Evolutionary conservation across 1,140 invertebrate species (phyloP).

Genomic region (Euwallacea similis): DNA sequence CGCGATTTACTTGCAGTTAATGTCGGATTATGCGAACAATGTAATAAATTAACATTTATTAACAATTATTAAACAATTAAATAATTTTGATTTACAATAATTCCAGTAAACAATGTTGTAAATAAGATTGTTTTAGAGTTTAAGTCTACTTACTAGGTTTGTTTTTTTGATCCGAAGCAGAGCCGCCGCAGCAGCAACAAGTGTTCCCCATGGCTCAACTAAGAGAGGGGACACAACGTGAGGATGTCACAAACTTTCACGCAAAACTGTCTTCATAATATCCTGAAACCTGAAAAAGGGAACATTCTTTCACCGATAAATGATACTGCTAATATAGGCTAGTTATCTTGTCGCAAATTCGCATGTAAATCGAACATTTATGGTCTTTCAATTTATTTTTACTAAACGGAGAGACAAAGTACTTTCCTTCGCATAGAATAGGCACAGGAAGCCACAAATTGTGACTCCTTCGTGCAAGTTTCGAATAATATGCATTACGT

Average conservation of each 20-base stretch:
- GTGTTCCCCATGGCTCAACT: slow-evolving; percentile 4
- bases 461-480: background rate
- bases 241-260: slow-evolving; percentile 3
- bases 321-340: background rate
- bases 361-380: background rate
- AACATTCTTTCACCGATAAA: background rate
- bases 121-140: background rate
- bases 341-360: background rate
- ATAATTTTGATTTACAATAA: background rate
- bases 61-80: background rate
- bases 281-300: background rate
- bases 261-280: background rate
- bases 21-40: too few relatives aligned
- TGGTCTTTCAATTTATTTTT: background rate
- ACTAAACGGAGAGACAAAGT: too few relatives aligned
- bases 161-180: slow-evolving; percentile 10
- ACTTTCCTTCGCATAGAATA: too few relatives aligned
- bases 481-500: background rate
- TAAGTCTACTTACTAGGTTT: slow-evolving; percentile 9
- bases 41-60: background rate
- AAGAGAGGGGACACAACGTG: background rate
- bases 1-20: too few relatives aligned
- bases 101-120: background rate
- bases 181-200: slow-evolving; percentile 10
- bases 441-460: too few relatives aligned